A percentile compares a stretch with the other conserved stretches of the same genome.
These are phyloP conservation scores for Neotragus moschatus DNA, from an alignment of 2,113 vertebrate species.

Conservation along the genomic window DNA sequence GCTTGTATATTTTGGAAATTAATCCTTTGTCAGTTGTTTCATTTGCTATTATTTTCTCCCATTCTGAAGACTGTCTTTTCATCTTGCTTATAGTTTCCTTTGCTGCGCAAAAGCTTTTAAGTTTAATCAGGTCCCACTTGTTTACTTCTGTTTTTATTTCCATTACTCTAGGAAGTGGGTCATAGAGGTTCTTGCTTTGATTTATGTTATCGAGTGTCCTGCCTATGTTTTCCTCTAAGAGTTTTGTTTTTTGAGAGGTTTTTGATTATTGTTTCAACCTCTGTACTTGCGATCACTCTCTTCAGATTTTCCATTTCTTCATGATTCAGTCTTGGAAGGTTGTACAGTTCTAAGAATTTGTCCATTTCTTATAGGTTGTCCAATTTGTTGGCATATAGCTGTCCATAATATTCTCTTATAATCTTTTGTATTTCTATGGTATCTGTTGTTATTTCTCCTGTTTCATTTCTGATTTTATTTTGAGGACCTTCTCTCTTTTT, in stretches of 20 bases:
- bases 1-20: neutral
- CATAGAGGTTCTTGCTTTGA: neutral
- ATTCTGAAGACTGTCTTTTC: neutral
- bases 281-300: neutral
- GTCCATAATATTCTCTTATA: neutral
- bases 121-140: neutral
- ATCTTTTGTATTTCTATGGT: neutral
- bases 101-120: neutral
- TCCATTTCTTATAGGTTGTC: neutral
- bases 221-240: neutral
- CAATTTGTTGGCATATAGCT: neutral
- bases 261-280: neutral
- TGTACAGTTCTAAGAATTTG: neutral
- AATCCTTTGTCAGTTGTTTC: neutral
- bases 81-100: neutral
- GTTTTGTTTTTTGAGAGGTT: neutral
- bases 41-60: neutral
- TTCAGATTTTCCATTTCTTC: neutral
- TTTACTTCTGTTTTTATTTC: neutral
- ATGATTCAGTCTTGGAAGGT: neutral
- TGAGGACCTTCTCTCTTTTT: neutral
- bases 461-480: neutral
- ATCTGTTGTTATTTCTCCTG: neutral
- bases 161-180: neutral
- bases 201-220: neutral